Base-by-base conservation (phyloP, 2,888 invertebrate species). In the Aproaerema taeniolella region DNA sequence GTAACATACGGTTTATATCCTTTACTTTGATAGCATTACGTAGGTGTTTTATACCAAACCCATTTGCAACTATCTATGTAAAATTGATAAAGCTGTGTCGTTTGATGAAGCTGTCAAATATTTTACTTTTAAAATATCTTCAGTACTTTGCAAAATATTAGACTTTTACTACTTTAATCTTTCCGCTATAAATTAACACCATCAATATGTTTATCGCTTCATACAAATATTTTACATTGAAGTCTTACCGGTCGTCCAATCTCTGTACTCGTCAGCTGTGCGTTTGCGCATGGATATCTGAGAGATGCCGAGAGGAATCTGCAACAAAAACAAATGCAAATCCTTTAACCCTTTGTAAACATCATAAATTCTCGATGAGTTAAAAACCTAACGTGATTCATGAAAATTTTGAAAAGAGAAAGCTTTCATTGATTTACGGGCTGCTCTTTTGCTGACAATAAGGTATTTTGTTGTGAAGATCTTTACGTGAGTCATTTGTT, bases 161-260 rank as follows among this genome's bases (percentile, higher is more conserved):
- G n/a, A n/a, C n/a, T n/a, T n/a, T n/a, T n/a, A n/a, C n/a, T n/a
- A n/a, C n/a, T n/a, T n/a, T n/a, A n/a, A n/a, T n/a, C n/a, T n/a
- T n/a, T n/a, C n/a, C n/a, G n/a, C n/a, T n/a, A n/a, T n/a, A n/a
- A n/a, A n/a, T n/a, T n/a, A n/a, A n/a, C n/a, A n/a, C n/a, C n/a
- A n/a, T n/a, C n/a, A n/a, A n/a, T n/a, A n/a, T n/a, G n/a, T n/a
- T n/a, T n/a, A n/a, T n/a, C n/a, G n/a, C n/a, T n/a, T n/a, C n/a
- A n/a, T n/a, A n/a, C n/a, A n/a, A n/a, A n/a, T n/a, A n/a, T n/a
- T n/a, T n/a, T n/a, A n/a, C n/a, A n/a, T n/a, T n/a, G n/a, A n/a
- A n/a, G n/a, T n/a, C 78, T 74, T 54, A 83, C 81, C 67, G 73
- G 61, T 59, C 65, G 58, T 57, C 65, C 72, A 57, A 73, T 59